These are phyloP conservation scores for Cyprinodon brontotheroides DNA, from an alignment of 2,113 vertebrate species.

Conservation along the genomic window DNA sequence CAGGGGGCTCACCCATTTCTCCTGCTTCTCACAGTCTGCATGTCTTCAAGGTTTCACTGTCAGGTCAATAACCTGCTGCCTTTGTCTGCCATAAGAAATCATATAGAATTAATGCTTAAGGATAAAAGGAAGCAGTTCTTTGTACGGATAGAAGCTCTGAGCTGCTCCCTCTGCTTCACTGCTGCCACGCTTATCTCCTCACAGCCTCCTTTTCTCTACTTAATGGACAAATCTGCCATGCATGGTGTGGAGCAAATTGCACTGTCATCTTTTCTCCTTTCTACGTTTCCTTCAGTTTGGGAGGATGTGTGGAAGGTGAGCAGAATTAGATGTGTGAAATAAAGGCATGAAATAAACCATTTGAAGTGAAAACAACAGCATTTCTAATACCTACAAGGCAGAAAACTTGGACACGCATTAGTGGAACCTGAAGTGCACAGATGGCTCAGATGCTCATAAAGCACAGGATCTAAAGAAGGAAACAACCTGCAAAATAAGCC, in stretches of 20 bases:
- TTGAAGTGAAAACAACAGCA: constrained; percentile 33
- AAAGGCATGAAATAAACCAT: constrained; percentile 46
- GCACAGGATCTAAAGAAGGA: constrained; percentile 18
- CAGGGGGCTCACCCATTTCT: constrained; percentile 53
- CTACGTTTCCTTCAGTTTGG: constrained; percentile 33
- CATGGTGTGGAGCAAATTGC: constrained; percentile 58
- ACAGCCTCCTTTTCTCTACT: constrained; percentile 43
- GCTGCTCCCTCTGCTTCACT: constrained; percentile 47
- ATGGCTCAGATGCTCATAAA: constrained; percentile 13
- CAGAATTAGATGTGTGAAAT: constrained; percentile 10
- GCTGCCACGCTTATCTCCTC: constrained; percentile 55
- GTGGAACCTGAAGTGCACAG: constrained; percentile 20
- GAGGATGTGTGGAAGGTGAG: constrained; percentile 29
- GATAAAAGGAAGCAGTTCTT: constrained; percentile 61
- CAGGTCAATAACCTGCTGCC: constrained; percentile 38
- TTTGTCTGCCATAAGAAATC: constrained; percentile 45
- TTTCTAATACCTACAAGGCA: constrained; percentile 31
- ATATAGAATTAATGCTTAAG: constrained; percentile 57
- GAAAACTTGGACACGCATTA: constrained; percentile 2
- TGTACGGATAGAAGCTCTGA: constrained; percentile 47
- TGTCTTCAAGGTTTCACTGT: constrained; percentile 29
- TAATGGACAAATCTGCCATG: constrained; percentile 66
- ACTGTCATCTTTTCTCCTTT: constrained; percentile 62
- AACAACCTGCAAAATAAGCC: constrained; percentile 27
- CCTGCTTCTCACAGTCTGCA: constrained; percentile 9